Percentiles rank a stretch among this genome's conserved stretches.
Evolutionary conservation across 2,113 vertebrate genomes (phyloP).

Genomic region (Scatophagus argus): DNA sequence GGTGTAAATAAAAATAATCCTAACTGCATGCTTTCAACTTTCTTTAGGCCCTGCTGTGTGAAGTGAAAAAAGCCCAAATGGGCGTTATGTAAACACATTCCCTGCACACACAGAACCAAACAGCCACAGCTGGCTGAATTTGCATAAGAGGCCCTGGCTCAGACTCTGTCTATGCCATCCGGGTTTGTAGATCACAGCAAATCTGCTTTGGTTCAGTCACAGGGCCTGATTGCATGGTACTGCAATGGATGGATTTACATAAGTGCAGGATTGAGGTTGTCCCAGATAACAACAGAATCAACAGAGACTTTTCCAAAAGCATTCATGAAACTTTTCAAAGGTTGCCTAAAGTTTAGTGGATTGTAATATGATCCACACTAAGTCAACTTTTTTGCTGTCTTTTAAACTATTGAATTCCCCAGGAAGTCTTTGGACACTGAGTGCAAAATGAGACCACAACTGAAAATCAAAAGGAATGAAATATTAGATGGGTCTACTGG

Average conservation of each 20-base stretch:
- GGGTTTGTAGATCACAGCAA: slow-evolving; percentile 71
- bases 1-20: slow-evolving; percentile 8
- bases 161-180: slow-evolving; percentile 58
- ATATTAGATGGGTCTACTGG: background rate
- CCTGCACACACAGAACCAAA: slow-evolving; percentile 65
- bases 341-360: slow-evolving; percentile 23
- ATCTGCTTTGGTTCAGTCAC: slow-evolving; percentile 74
- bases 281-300: slow-evolving; percentile 68
- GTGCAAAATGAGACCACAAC: background rate
- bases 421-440: slow-evolving; percentile 9
- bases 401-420: background rate
- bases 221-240: slow-evolving; percentile 61
- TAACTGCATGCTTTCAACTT: slow-evolving; percentile 17
- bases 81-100: slow-evolving; percentile 77
- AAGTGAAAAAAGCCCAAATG: slow-evolving; percentile 53
- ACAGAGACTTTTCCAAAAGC: slow-evolving; percentile 53
- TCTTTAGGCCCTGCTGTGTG: slow-evolving; percentile 48
- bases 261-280: slow-evolving; percentile 76
- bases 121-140: slow-evolving; percentile 77
- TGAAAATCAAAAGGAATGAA: background rate
- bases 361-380: slow-evolving; percentile 7
- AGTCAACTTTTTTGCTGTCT: background rate
- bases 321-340: slow-evolving; percentile 47
- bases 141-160: slow-evolving; percentile 76
- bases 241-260: slow-evolving; percentile 70